Conservation (phyloP, 2,888 invertebrate genomes). For the Xestoiulus laeticollis region DNA sequence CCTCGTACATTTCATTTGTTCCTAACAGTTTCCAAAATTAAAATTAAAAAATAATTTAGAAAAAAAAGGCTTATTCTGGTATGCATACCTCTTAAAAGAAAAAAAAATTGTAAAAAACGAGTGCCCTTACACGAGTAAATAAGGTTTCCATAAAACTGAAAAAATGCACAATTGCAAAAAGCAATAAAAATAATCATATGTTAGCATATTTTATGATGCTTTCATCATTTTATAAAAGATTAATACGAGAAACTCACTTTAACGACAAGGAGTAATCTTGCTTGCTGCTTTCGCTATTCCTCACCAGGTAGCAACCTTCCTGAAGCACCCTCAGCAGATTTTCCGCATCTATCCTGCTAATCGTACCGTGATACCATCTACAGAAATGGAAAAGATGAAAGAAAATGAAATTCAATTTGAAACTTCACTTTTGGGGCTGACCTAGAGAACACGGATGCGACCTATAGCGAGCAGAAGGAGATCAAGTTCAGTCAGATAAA, state of each 20-base stretch:
- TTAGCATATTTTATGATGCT: too few species aligned
- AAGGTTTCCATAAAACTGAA: too few species aligned
- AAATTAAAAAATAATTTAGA: too few species aligned
- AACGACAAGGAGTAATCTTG: slow-evolving; percentile 93
- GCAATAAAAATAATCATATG: too few species aligned
- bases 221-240: too few species aligned
- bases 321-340: slow-evolving; percentile 80
- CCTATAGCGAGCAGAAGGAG: not conserved
- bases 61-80: too few species aligned
- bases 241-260: slow-evolving; percentile 75
- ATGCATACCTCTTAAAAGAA: too few species aligned
- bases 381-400: not conserved
- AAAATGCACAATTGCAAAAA: too few species aligned
- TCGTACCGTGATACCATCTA: slow-evolving; percentile 92
- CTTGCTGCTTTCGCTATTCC: slow-evolving; percentile 92
- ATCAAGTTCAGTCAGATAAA: not conserved
- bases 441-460: not conserved
- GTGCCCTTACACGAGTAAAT: too few species aligned
- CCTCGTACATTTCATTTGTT: too few species aligned
- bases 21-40: too few species aligned
- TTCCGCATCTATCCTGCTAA: slow-evolving; percentile 91
- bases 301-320: slow-evolving; percentile 93
- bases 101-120: too few species aligned
- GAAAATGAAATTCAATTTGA: not conserved
- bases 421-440: not conserved